Conservation (phyloP, 2,113 vertebrate species). For the Sinocyclocheilus anophthalmus region DNA sequence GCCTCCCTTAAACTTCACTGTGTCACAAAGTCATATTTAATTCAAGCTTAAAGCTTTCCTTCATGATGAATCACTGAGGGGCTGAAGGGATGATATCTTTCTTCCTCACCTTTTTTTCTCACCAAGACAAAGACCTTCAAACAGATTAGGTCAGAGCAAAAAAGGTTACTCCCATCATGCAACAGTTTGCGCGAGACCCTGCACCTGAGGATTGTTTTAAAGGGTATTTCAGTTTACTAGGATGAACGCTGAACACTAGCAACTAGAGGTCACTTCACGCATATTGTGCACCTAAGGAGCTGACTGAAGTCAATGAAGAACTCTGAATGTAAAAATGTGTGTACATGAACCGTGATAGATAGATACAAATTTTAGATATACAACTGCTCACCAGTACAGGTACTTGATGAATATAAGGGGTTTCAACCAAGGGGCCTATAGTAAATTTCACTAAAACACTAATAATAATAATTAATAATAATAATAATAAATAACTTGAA, state of each 20-base stretch:
- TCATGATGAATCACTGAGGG: conserved; percentile 51
- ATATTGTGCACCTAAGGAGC: neutral
- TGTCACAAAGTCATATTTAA: conserved; percentile 60
- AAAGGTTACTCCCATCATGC: conserved; percentile 59
- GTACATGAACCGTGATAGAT: conserved; percentile 20
- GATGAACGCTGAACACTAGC: conserved; percentile 49
- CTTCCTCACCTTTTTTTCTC: conserved; percentile 55
- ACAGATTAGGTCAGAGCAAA: conserved; percentile 52
- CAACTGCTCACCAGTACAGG: too few relatives aligned
- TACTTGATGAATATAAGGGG: too few relatives aligned
- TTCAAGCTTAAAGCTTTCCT: conserved; percentile 57
- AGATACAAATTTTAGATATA: too few relatives aligned
- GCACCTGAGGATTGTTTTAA: conserved; percentile 45
- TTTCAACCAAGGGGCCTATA: too few relatives aligned
- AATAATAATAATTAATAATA: too few relatives aligned
- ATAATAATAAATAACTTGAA: too few relatives aligned
- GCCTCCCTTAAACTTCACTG: conserved; percentile 52
- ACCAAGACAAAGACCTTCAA: conserved; percentile 57
- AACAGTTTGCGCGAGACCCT: conserved; percentile 53
- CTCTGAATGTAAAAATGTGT: neutral
- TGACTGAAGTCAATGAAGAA: too few relatives aligned
- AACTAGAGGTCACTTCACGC: conserved; percentile 29
- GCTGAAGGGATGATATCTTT: conserved; percentile 53
- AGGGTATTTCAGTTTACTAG: conserved; percentile 40
- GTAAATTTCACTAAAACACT: too few relatives aligned